Conservation (phyloP, 2,888 invertebrate genomes). For the Camponotus fellah region DNA sequence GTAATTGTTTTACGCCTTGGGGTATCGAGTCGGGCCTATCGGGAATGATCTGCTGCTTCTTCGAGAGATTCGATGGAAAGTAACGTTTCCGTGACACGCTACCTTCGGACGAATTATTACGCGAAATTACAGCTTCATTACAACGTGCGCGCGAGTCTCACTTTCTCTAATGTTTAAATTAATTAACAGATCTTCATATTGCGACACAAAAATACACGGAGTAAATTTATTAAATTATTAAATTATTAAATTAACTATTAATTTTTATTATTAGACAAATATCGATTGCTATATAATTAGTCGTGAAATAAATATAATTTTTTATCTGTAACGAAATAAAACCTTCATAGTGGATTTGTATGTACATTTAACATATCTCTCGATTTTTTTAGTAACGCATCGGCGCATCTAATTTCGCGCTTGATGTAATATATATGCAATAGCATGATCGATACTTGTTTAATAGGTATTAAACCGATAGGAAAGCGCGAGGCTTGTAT, state of each 20-base stretch:
- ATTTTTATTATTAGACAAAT: conserved; percentile 17
- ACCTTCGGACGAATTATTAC: conserved; percentile 34
- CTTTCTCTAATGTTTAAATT: conserved; percentile 41
- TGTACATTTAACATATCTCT: neutral
- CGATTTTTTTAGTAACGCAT: conserved; percentile 24
- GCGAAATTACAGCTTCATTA: conserved; percentile 37
- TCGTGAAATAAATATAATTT: neutral
- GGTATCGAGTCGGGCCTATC: conserved; percentile 7
- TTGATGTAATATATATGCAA: conserved; percentile 32
- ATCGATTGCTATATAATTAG: neutral
- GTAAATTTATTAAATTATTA: conserved; percentile 2
- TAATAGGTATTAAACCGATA: conserved; percentile 1
- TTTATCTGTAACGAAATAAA: neutral
- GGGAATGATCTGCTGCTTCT: neutral
- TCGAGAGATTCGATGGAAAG: conserved; percentile 28
- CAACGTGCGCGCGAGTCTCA: conserved; percentile 1
- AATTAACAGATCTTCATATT: conserved; percentile 33
- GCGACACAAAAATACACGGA: neutral
- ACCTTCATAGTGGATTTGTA: neutral
- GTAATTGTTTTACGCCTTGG: conserved; percentile 9
- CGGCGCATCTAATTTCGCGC: conserved; percentile 41
- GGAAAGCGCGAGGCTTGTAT: conserved; percentile 25
- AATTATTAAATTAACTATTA: conserved; percentile 18
- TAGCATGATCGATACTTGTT: conserved; percentile 1
- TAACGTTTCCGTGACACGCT: conserved; percentile 13